Evolutionary conservation across 53 echinoderm and acorn worm genomes (phyloP).

Genomic region (Echinometra lucunter): DNA sequence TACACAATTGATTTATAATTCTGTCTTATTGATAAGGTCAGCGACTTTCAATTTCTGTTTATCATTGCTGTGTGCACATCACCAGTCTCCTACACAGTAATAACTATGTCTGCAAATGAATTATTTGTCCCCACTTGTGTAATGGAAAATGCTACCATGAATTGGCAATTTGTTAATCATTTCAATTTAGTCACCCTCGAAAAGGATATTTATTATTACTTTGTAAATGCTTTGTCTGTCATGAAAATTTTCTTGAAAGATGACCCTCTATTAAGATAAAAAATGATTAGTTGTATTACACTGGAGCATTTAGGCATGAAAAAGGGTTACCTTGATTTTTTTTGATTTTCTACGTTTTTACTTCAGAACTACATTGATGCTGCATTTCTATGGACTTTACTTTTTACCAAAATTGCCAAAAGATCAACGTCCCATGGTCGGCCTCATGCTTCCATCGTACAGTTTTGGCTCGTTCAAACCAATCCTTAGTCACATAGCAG

Average conservation of each 20-base stretch:
- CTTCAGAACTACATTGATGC: conserved; percentile 32
- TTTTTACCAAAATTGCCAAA: no score
- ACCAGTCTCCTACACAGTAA: no score
- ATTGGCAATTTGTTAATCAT: not conserved
- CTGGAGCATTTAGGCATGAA: not conserved
- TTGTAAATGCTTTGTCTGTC: no score
- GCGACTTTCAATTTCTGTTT: not conserved
- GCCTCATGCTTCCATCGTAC: not conserved
- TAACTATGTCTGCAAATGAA: no score
- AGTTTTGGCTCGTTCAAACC: not conserved
- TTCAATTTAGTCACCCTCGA: not conserved
- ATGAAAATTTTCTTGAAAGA: not conserved
- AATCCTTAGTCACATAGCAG: not conserved
- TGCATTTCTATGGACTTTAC: not conserved
- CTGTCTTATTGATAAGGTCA: not conserved
- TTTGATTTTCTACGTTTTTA: not conserved
- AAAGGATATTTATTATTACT: not conserved
- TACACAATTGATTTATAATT: not conserved
- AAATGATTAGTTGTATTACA: not conserved
- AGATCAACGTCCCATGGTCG: no score
- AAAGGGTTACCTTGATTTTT: not conserved
- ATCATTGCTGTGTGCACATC: no score
- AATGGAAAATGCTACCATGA: not conserved
- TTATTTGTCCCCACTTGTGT: no score
- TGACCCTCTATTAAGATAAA: not conserved